Percentiles rank a stretch among this genome's conserved stretches.
Conservation (phyloP, 2,888 invertebrate species). For the Hyposoter didymator region DNA sequence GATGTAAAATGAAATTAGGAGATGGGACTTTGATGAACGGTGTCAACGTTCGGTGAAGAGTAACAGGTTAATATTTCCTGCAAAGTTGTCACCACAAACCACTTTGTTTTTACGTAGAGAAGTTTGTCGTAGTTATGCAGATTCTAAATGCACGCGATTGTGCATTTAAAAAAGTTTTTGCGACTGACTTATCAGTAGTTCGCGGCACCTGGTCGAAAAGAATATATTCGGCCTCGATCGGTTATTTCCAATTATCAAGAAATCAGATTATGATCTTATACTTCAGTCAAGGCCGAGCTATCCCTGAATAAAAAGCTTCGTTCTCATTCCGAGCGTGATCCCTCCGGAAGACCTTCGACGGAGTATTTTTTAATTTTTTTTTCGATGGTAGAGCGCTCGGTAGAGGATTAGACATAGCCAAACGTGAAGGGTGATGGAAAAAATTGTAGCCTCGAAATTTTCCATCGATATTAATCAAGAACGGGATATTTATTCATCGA, state of each 20-base stretch:
- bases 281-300: neutral
- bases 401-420: conserved; percentile 48
- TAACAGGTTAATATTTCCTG: neutral
- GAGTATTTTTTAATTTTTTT: conserved; percentile 2
- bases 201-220: neutral
- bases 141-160: neutral
- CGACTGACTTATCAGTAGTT: neutral
- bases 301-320: conserved; percentile 27
- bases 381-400: neutral
- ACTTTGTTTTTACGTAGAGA: neutral
- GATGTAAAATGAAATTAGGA: neutral
- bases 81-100: neutral
- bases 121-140: neutral
- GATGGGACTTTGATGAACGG: neutral
- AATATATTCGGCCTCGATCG: neutral
- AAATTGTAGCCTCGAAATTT: conserved; percentile 37
- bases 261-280: conserved; percentile 25
- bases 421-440: conserved; percentile 52
- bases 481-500: conserved; percentile 37
- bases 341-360: conserved; percentile 13
- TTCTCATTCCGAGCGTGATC: neutral
- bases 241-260: conserved; percentile 33
- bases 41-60: neutral
- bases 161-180: neutral
- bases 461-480: conserved; percentile 50